A percentile compares a stretch with the other conserved stretches of the same genome.
These are phyloP conservation scores for Agonum fuliginosum DNA, from an alignment of 2,888 invertebrate genomes.

Conservation along the genomic window DNA sequence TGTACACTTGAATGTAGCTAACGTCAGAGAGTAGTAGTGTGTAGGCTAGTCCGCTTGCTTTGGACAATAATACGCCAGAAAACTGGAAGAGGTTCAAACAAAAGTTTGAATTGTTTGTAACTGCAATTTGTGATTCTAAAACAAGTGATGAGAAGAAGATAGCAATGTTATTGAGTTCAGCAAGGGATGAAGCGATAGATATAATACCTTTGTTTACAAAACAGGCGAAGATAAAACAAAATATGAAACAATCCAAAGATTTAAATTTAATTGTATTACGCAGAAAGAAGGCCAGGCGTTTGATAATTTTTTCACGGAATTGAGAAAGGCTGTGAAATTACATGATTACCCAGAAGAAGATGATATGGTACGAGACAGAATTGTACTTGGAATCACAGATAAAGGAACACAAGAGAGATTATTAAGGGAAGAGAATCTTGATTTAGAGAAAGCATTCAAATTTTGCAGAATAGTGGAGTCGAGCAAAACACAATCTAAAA, in stretches of 20 bases:
- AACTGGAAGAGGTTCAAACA: too few relatives aligned
- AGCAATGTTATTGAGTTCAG: too few relatives aligned
- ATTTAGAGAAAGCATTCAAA: slow-evolving; percentile 62
- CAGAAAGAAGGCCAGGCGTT: slow-evolving; percentile 65
- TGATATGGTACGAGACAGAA: slow-evolving; percentile 64
- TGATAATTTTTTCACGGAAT: slow-evolving; percentile 65
- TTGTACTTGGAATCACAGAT: slow-evolving; percentile 64
- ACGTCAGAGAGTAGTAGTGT: too few relatives aligned
- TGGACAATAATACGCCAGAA: too few relatives aligned
- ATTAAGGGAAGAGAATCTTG: slow-evolving; percentile 62
- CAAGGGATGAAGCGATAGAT: too few relatives aligned
- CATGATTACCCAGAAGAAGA: slow-evolving; percentile 64
- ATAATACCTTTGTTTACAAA: too few relatives aligned
- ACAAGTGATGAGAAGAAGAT: too few relatives aligned
- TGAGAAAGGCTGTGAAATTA: slow-evolving; percentile 64
- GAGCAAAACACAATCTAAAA: slow-evolving; percentile 62
- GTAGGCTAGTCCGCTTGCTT: too few relatives aligned
- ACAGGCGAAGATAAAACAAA: slow-evolving; percentile 28
- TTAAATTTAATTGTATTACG: slow-evolving; percentile 63
- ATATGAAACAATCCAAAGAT: slow-evolving; percentile 60
- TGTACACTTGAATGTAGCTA: too few relatives aligned
- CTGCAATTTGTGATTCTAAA: slow-evolving; percentile 48
- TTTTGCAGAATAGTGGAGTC: too few relatives aligned
- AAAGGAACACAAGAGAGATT: slow-evolving; percentile 62
- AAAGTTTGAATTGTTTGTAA: slow-evolving; percentile 59